Evolutionary conservation across 2,797 vertebrate species (phyloP).

Genomic region (Coreius guichenoti): DNA sequence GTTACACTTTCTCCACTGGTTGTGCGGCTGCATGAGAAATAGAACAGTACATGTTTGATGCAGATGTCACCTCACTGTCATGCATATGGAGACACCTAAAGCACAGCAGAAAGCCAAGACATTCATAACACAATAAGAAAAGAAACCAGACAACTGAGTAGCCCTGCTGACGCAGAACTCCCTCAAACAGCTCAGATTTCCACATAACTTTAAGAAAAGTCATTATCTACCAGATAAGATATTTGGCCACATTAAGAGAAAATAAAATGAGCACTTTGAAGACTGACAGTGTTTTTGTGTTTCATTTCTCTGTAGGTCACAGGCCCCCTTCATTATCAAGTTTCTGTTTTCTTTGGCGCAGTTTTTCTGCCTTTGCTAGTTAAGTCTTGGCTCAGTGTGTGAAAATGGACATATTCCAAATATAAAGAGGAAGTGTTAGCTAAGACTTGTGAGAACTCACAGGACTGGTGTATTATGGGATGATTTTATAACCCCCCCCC

Average conservation of each 20-base stretch:
- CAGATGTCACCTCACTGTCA: conserved; percentile 3
- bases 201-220: background rate
- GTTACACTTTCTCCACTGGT: background rate
- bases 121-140: background rate
- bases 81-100: background rate
- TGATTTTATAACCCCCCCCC: background rate
- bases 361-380: background rate
- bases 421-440: conserved; percentile 11
- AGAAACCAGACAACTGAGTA: background rate
- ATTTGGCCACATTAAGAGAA: background rate
- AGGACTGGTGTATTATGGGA: background rate
- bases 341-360: background rate
- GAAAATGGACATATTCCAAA: background rate
- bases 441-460: background rate
- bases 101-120: background rate
- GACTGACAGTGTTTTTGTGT: background rate
- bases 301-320: background rate
- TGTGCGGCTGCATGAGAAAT: background rate
- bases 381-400: background rate
- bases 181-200: background rate
- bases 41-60: background rate
- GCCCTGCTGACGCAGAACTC: background rate
- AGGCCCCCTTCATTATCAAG: background rate
- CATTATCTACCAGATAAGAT: background rate
- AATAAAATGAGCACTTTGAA: background rate